These are phyloP conservation scores for Deroptyus accipitrinus DNA, from an alignment of 2,113 vertebrate species.

Conservation along the genomic window DNA sequence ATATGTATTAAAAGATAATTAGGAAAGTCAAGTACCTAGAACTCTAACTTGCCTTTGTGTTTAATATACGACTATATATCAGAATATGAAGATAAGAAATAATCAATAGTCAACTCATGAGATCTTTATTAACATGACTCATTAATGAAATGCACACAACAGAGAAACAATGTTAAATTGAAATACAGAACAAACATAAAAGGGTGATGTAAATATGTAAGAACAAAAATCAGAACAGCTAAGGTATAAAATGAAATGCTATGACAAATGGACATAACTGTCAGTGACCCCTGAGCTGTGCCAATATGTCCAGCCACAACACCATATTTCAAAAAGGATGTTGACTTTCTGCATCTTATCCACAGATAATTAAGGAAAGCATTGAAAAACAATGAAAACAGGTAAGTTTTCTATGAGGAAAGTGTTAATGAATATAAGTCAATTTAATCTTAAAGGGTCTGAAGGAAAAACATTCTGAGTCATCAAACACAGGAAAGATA, in stretches of 20 bases:
- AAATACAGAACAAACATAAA: neutral
- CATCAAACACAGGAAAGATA: neutral
- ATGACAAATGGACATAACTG: neutral
- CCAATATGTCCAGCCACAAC: neutral
- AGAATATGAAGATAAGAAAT: neutral
- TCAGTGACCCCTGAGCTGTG: neutral
- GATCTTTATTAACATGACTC: neutral
- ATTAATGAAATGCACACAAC: neutral
- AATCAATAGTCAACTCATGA: neutral
- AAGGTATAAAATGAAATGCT: neutral
- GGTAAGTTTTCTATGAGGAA: neutral
- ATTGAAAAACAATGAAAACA: neutral
- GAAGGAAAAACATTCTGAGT: neutral
- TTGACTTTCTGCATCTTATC: neutral
- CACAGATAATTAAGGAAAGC: neutral
- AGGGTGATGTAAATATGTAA: neutral
- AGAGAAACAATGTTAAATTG: neutral
- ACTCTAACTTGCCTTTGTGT: neutral
- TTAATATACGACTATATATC: neutral
- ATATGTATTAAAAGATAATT: neutral
- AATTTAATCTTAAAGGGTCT: neutral
- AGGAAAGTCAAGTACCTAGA: neutral
- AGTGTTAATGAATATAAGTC: neutral
- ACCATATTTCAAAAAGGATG: neutral
- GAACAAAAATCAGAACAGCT: neutral